These are phyloP conservation scores for Sparidentex hasta DNA, from an alignment of 2,797 vertebrate genomes.

Conservation along the genomic window DNA sequence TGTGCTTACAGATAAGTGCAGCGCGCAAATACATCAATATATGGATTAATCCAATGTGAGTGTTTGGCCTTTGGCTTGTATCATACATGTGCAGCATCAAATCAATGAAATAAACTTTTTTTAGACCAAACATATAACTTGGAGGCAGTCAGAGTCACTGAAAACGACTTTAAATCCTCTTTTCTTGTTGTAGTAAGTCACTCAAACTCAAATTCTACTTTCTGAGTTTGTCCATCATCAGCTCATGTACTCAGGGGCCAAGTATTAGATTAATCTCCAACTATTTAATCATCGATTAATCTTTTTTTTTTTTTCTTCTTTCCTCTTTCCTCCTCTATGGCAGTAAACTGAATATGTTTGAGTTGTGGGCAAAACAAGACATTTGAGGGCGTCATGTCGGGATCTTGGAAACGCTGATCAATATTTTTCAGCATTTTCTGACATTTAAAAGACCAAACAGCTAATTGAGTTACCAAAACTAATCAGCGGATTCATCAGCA, in stretches of 20 bases:
- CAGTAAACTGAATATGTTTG: no score
- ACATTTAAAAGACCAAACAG: no score
- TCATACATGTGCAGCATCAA: background rate
- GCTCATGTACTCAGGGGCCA: background rate
- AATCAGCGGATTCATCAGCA: no score
- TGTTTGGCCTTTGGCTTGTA: background rate
- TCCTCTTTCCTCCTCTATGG: no score
- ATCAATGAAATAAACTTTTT: background rate
- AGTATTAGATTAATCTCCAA: background rate
- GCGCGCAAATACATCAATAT: background rate
- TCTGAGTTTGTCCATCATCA: background rate
- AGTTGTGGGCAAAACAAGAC: no score
- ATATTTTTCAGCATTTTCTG: no score
- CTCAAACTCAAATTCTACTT: background rate
- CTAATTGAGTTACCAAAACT: no score
- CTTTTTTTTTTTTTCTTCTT: no score
- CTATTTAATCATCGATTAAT: no score
- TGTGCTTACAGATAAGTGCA: background rate
- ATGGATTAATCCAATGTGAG: background rate
- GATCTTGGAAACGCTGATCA: no score
- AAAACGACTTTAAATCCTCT: background rate
- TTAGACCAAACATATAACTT: background rate
- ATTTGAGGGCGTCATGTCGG: no score
- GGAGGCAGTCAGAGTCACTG: background rate
- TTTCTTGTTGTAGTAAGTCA: background rate